Base-by-base conservation (phyloP, 2,113 vertebrate genomes). In the Chlorodrepanis virens region DNA sequence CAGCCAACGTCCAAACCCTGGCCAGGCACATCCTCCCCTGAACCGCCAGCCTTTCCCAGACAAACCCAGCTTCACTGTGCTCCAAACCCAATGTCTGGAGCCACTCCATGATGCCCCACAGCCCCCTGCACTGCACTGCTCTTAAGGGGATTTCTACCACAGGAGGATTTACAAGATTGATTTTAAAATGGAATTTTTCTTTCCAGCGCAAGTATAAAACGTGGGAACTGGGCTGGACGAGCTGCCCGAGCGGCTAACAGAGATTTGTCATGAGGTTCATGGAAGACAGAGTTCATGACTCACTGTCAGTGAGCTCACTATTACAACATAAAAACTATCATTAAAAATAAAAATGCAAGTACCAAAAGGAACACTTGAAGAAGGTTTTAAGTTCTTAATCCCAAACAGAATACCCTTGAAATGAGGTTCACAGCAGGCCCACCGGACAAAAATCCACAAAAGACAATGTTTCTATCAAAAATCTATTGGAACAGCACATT, bases 261-360 rank as follows among this genome's bases (percentile, higher is more conserved):
- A 96, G 96, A 96, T 96, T 92, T 89, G 91, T 96, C 94, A 95
- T 54, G 67, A 92, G 85, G 91, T 92, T 95, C 93, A 95, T 18
- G 60, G 81, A 93, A 97, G 95, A 94, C 29, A 95, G 50, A 87
- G 95, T 54, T 81, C 82, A 7, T 44, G 50, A 85, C 94, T 97
- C 96, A 97, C 91, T 90, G 91, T 89, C 94, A 96, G 87, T 92
- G 91, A 74, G 52, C 81, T 93, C 85, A 74, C 74, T 47, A 79
- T 81, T 96, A 95, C 90, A 96, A 93, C 94, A 92, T 72, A 82
- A 95, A 97, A 97, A 96, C 89, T 91, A 90, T 89, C 90, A 95
- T 88, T 97, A 57, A 93, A 92, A 97, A 96, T 31, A 72, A 71
- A 95, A 93, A 65, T 12, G 33, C 61, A 37, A 63, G 83, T 56